Conservation (phyloP, 1,140 invertebrate species). For the Drosophila sucinea region DNA sequence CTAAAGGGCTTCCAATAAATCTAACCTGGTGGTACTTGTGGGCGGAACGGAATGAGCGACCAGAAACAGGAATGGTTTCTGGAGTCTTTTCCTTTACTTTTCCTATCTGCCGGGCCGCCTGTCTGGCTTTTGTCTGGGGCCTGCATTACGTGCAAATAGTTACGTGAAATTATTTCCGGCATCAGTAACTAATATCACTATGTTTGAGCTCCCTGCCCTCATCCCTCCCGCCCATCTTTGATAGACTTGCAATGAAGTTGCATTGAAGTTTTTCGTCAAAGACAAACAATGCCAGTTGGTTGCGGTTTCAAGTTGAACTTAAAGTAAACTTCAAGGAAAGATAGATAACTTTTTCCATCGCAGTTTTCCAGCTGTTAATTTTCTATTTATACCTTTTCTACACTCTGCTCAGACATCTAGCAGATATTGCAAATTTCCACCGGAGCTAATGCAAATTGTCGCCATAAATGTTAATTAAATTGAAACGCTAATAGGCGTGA, state of each 20-base stretch:
- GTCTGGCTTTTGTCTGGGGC: conserved; percentile 22
- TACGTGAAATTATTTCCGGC: conserved; percentile 78
- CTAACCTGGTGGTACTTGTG: conserved; percentile 14
- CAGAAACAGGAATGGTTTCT: conserved; percentile 11
- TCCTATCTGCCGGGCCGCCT: conserved; percentile 5
- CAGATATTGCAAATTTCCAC: conserved; percentile 37
- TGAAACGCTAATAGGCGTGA: conserved; percentile 79
- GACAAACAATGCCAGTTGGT: conserved; percentile 32
- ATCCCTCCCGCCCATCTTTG: conserved; percentile 8
- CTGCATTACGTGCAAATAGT: conserved; percentile 72
- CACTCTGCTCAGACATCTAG: conserved; percentile 1
- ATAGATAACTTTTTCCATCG: not conserved
- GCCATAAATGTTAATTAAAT: conserved; percentile 80
- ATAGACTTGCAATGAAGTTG: conserved; percentile 67
- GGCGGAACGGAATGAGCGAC: not conserved
- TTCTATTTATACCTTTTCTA: not conserved
- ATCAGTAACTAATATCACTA: conserved; percentile 72
- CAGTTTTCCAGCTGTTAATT: conserved; percentile 5
- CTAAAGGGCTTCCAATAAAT: conserved; percentile 59
- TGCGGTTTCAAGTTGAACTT: conserved; percentile 12
- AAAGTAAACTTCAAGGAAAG: conserved; percentile 12
- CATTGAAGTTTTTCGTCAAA: conserved; percentile 52
- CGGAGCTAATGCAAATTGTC: conserved; percentile 68
- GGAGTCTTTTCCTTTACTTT: conserved; percentile 9
- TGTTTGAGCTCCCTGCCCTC: conserved; percentile 36